These are phyloP conservation scores for Sturmia bella DNA, from an alignment of 2,888 invertebrate species.

Conservation along the genomic window DNA sequence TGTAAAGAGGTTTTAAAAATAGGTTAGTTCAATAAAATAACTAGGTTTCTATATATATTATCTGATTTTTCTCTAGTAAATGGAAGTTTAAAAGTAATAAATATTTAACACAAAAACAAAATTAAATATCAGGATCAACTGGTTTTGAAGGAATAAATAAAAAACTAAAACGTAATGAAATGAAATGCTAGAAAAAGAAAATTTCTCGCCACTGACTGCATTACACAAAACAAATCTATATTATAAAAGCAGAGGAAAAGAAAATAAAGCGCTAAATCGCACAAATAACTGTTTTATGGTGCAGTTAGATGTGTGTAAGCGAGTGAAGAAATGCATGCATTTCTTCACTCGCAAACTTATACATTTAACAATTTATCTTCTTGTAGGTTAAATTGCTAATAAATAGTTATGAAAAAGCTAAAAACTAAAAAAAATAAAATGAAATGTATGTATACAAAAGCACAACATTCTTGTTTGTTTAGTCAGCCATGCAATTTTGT, in stretches of 20 bases:
- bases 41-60: constrained; percentile 52
- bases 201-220: background rate
- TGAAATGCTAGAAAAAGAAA: constrained; percentile 10
- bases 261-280: constrained; percentile 42
- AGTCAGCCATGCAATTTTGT: constrained; percentile 61
- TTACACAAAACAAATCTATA: constrained; percentile 31
- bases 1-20: constrained; percentile 57
- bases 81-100: constrained; percentile 38
- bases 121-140: constrained; percentile 28
- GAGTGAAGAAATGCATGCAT: background rate
- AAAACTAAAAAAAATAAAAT: constrained; percentile 21
- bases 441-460: constrained; percentile 29
- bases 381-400: constrained; percentile 63
- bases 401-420: constrained; percentile 31
- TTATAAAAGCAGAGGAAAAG: constrained; percentile 12
- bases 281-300: constrained; percentile 59
- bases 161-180: background rate
- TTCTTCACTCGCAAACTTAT: background rate
- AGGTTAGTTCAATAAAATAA: constrained; percentile 68
- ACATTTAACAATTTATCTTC: constrained; percentile 43
- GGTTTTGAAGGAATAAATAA: constrained; percentile 12
- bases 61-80: constrained; percentile 17
- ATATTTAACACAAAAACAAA: constrained; percentile 23
- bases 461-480: constrained; percentile 62
- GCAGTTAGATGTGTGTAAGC: constrained; percentile 18